Evolutionary conservation across 2,113 vertebrate species (phyloP).

Genomic region (Cairina moschata): DNA sequence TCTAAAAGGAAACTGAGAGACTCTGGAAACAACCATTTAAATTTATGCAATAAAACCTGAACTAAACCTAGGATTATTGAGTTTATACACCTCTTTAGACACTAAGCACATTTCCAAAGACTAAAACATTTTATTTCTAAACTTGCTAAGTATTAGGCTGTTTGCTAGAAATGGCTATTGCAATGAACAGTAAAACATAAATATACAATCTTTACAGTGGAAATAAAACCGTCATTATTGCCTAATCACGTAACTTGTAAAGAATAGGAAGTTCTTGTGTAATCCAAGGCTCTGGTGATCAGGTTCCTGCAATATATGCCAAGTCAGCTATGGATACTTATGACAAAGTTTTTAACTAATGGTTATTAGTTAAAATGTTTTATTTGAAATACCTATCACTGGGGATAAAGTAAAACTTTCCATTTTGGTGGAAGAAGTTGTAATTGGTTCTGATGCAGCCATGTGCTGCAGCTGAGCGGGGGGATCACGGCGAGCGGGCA

Average conservation of each 20-base stretch:
- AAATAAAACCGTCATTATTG: background rate
- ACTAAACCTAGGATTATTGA: background rate
- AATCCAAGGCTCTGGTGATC: background rate
- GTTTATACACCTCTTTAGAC: background rate
- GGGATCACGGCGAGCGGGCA: too few relatives aligned
- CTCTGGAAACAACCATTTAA: background rate
- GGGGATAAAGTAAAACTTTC: background rate
- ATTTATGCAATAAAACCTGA: background rate
- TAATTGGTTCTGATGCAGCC: too few relatives aligned
- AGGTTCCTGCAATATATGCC: background rate
- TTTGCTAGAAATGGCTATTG: background rate
- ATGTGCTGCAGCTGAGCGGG: too few relatives aligned
- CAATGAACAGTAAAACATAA: background rate
- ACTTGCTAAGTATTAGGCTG: background rate
- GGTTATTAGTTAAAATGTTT: background rate
- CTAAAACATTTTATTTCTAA: background rate
- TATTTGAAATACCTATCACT: background rate
- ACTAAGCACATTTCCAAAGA: background rate
- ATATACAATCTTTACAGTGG: rapidly evolving
- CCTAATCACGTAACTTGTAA: background rate
- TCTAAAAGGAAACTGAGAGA: background rate
- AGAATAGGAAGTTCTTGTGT: background rate
- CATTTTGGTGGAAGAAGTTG: background rate
- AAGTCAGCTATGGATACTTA: background rate
- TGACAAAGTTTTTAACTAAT: background rate